Evolutionary conservation across 2,797 vertebrate genomes (phyloP).

Genomic region (Mico argentatus): DNA sequence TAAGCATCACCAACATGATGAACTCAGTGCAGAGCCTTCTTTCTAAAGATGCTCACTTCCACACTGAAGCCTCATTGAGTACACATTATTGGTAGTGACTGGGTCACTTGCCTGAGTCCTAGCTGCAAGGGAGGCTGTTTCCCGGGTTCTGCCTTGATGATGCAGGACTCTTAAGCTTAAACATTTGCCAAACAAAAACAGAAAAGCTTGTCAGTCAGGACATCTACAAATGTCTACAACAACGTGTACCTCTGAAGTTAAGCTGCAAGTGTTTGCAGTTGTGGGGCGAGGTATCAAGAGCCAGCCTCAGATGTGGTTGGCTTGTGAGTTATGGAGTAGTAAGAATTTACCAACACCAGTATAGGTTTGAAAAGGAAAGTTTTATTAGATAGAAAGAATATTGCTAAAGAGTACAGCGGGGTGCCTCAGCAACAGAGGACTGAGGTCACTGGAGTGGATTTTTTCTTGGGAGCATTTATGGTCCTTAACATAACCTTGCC

Average conservation of each 20-base stretch:
- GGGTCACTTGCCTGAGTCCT: neutral
- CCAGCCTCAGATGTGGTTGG: neutral
- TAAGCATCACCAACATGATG: neutral
- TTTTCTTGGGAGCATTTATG: neutral
- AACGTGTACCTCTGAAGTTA: neutral
- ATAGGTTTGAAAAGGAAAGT: neutral
- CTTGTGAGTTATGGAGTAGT: neutral
- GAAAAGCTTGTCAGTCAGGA: neutral
- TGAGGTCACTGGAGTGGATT: neutral
- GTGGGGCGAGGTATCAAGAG: neutral
- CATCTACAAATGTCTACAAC: neutral
- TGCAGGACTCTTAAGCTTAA: neutral
- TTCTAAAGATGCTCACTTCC: neutral
- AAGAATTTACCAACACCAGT: neutral
- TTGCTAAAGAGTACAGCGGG: neutral
- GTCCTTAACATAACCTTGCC: neutral
- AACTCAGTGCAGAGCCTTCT: neutral
- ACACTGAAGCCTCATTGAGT: neutral
- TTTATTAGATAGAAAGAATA: neutral
- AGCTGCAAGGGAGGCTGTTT: neutral
- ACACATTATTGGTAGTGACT: neutral
- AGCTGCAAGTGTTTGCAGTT: neutral
- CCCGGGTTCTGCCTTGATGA: neutral
- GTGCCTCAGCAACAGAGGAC: neutral
- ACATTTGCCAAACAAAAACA: neutral